These are phyloP conservation scores for Illadopsis cleaveri DNA, from an alignment of 2,113 vertebrate species.

Conservation along the genomic window DNA sequence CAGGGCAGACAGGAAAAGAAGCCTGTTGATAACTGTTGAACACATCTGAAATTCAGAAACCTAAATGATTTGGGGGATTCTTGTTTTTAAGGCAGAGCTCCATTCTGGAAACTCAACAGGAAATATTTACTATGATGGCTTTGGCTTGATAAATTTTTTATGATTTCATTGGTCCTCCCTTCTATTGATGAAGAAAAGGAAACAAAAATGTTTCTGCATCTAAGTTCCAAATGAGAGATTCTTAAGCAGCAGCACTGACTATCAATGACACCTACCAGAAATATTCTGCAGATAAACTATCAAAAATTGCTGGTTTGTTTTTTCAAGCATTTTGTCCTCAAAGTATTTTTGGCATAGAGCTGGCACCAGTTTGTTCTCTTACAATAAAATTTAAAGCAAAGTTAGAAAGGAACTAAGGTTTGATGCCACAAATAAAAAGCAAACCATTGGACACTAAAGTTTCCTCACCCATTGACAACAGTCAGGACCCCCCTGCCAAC, in stretches of 20 bases:
- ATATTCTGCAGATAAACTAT: not conserved
- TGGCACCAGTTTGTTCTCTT: not conserved
- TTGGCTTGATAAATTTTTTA: not conserved
- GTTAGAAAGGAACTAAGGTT: not conserved
- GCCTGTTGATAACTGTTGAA: not conserved
- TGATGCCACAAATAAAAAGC: not conserved
- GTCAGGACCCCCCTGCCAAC: not conserved
- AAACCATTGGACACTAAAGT: not conserved
- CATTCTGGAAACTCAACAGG: not conserved
- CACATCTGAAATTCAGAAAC: not conserved
- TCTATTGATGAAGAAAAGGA: not conserved
- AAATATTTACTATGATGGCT: not conserved
- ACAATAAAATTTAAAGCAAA: not conserved
- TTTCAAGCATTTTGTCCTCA: not conserved
- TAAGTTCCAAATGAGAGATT: not conserved
- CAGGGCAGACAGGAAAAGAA: not conserved
- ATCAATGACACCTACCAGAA: not conserved
- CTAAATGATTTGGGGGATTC: accelerated
- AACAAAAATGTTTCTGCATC: not conserved
- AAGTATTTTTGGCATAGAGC: not conserved
- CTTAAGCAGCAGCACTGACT: not conserved
- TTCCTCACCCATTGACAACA: not conserved
- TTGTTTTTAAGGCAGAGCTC: not conserved
- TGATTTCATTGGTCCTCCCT: not conserved
- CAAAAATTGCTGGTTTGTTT: not conserved